phyloP scores from a whole-genome alignment of 2,113 vertebrate genomes.

The Arothron firmamentum region DNA sequence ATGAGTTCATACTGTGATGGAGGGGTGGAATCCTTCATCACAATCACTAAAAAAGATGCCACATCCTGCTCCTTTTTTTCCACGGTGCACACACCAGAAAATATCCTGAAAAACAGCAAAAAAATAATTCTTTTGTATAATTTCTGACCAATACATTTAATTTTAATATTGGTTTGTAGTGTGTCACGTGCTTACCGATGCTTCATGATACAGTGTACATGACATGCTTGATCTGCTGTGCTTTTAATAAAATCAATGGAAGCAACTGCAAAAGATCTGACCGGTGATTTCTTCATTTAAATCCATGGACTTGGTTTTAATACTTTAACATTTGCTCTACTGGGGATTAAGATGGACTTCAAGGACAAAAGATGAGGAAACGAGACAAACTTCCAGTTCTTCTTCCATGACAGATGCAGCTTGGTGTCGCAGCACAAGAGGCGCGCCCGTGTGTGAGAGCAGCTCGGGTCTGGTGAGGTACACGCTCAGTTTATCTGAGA shows the following conservation, averaged over 20 bases:
- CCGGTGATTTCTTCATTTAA: too few species aligned
- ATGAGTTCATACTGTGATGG: conserved; percentile 22
- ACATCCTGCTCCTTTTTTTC: conserved; percentile 1
- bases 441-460: conserved; percentile 2
- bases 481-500: conserved; percentile 38
- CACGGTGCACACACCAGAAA: conserved; percentile 3
- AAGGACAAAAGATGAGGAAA: background rate
- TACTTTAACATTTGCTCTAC: too few species aligned
- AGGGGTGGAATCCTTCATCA: conserved; percentile 31
- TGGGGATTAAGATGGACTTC: background rate
- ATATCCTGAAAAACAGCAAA: background rate
- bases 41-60: conserved; percentile 15
- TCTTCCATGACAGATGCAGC: conserved; percentile 13
- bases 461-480: conserved; percentile 26
- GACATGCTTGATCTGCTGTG: too few species aligned
- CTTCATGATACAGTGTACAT: too few species aligned
- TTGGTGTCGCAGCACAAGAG: conserved; percentile 14
- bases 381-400: background rate
- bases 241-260: too few species aligned
- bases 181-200: too few species aligned
- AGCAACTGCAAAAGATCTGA: too few species aligned
- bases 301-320: too few species aligned
- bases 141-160: too few species aligned
- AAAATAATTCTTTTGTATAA: background rate
- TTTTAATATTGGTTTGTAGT: too few species aligned